Evolutionary conservation across 2,797 vertebrate species (phyloP).

Genomic region (Clarias platycephalus): DNA sequence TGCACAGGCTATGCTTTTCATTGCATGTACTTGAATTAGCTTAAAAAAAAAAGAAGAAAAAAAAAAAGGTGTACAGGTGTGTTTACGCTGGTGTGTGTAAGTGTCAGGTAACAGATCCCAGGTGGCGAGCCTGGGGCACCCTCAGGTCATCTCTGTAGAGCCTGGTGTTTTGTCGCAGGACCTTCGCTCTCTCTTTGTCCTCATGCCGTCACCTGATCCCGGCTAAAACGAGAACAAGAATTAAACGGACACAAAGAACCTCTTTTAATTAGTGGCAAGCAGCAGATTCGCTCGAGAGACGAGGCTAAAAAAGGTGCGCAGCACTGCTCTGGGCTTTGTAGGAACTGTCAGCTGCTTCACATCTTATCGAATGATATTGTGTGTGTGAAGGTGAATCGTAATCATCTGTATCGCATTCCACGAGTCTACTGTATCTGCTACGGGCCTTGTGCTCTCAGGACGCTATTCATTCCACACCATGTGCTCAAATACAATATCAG

Average conservation of each 20-base stretch:
- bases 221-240: constrained; percentile 55
- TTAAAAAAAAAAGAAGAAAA: neutral
- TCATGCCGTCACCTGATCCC: constrained; percentile 68
- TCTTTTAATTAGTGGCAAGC: constrained; percentile 72
- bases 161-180: constrained; percentile 54
- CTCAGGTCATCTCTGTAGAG: constrained; percentile 64
- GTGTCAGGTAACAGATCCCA: constrained; percentile 74
- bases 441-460: neutral
- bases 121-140: constrained; percentile 68
- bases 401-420: constrained; percentile 42
- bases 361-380: constrained; percentile 65
- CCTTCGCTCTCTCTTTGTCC: constrained; percentile 52
- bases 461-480: constrained; percentile 15
- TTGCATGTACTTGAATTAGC: constrained; percentile 17
- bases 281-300: constrained; percentile 60
- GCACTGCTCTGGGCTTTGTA: constrained; percentile 31
- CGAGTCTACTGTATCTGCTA: constrained; percentile 18
- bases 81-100: constrained; percentile 34
- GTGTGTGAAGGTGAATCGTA: constrained; percentile 47
- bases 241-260: constrained; percentile 65
- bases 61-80: constrained; percentile 48
- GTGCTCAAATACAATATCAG: constrained; percentile 27
- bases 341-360: constrained; percentile 51
- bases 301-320: constrained; percentile 32
- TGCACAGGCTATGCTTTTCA: neutral